Evolutionary conservation across 2,113 vertebrate species (phyloP).

Genomic region (Hymenochirus boettgeri): DNA sequence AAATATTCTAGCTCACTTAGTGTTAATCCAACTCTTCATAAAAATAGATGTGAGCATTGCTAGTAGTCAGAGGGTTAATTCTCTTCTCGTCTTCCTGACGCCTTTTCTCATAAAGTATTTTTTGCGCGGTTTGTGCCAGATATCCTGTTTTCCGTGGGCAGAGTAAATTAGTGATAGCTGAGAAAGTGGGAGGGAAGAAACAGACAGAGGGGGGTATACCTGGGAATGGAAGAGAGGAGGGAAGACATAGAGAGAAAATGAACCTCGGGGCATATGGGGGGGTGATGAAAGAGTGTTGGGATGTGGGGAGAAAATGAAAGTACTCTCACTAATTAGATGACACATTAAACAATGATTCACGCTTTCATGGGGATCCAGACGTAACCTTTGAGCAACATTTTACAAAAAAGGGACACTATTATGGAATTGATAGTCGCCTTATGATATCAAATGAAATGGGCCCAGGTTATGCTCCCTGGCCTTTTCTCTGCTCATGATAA

Average conservation of each 20-base stretch:
- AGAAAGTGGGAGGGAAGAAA: constrained; percentile 37
- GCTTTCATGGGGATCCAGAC: constrained; percentile 80
- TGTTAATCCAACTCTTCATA: too few relatives aligned
- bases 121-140: constrained; percentile 42
- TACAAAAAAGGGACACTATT: constrained; percentile 66
- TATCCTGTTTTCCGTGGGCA: constrained; percentile 43
- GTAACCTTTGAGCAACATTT: constrained; percentile 82
- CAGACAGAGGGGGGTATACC: constrained; percentile 5
- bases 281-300: not conserved
- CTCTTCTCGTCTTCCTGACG: constrained; percentile 34
- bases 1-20: too few relatives aligned
- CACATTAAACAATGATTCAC: constrained; percentile 83
- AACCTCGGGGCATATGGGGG: constrained; percentile 6
- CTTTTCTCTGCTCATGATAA: not conserved
- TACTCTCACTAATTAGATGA: constrained; percentile 76
- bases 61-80: constrained; percentile 35
- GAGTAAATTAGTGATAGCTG: constrained; percentile 43
- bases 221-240: constrained; percentile 5
- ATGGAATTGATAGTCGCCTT: constrained; percentile 13
- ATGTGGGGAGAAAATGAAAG: constrained; percentile 61
- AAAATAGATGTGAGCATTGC: too few relatives aligned
- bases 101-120: constrained; percentile 37
- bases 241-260: constrained; percentile 17
- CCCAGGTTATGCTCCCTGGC: not conserved
- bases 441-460: not conserved